phyloP scores from a whole-genome alignment of 1,140 invertebrate genomes.

The Zaprionus ghesquierei region DNA sequence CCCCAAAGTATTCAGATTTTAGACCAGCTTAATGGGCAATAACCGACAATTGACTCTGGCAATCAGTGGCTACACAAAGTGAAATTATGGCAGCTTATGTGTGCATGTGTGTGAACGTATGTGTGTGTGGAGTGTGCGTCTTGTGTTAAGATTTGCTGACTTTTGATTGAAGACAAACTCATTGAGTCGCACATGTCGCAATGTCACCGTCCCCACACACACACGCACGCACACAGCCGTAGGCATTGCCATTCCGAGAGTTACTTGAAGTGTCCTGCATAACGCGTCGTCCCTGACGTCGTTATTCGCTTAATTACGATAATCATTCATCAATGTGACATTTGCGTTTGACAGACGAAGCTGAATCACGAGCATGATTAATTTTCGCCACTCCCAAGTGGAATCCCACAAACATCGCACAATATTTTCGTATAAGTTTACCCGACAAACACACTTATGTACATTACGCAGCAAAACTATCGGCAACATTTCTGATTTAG shows the following conservation, averaged over 20 bases:
- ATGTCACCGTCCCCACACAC: constrained; percentile 45
- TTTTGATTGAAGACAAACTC: constrained; percentile 54
- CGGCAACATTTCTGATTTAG: constrained; percentile 4
- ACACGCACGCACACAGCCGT: not conserved
- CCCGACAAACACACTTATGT: not conserved
- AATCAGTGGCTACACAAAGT: constrained; percentile 4
- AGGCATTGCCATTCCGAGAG: not conserved
- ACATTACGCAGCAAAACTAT: constrained; percentile 30
- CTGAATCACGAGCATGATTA: constrained; percentile 75
- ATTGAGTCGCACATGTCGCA: constrained; percentile 57
- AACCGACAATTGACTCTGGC: constrained; percentile 26
- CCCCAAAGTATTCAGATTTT: constrained; percentile 33
- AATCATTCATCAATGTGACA: constrained; percentile 80
- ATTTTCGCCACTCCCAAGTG: constrained; percentile 23
- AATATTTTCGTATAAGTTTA: not conserved
- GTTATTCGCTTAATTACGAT: constrained; percentile 76
- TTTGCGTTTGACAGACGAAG: constrained; percentile 71
- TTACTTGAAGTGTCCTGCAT: constrained; percentile 11
- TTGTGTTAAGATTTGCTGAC: constrained; percentile 13
- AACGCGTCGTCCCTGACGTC: constrained; percentile 34
- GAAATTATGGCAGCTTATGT: not conserved
- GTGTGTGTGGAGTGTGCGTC: not conserved
- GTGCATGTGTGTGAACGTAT: not conserved
- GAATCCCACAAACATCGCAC: not conserved
- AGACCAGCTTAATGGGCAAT: constrained; percentile 30